These are phyloP conservation scores for Amphipyra tragopoginis DNA, from an alignment of 2,888 invertebrate genomes.

Conservation along the genomic window DNA sequence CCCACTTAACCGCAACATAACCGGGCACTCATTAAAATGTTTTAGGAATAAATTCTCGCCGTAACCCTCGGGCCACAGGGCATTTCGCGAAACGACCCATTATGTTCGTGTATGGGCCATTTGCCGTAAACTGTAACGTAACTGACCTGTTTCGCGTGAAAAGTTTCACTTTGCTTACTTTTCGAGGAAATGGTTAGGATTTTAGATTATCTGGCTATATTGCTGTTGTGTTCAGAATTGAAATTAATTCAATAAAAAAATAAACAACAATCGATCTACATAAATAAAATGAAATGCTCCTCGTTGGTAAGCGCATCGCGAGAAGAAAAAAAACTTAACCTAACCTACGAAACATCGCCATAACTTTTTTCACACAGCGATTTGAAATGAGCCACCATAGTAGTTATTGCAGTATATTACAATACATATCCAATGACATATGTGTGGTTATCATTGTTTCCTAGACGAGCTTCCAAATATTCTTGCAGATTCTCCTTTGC, in stretches of 20 bases:
- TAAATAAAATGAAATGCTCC: too few relatives aligned
- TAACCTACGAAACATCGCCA: too few relatives aligned
- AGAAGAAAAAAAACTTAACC: too few relatives aligned
- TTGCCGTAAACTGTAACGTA: conserved; percentile 43
- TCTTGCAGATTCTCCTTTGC: too few relatives aligned
- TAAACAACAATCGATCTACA: conserved; percentile 3
- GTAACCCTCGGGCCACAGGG: conserved; percentile 24
- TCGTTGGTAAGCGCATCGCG: too few relatives aligned
- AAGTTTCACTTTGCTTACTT: conserved; percentile 29
- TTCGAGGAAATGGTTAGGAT: conserved; percentile 17
- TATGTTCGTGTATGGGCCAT: conserved; percentile 38
- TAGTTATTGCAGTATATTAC: too few relatives aligned
- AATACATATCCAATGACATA: too few relatives aligned
- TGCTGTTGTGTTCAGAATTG: conserved; percentile 6
- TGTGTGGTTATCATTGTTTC: too few relatives aligned
- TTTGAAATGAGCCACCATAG: too few relatives aligned
- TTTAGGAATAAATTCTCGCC: conserved; percentile 43
- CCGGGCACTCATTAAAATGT: conserved; percentile 44
- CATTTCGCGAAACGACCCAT: conserved; percentile 45
- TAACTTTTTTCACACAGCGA: too few relatives aligned
- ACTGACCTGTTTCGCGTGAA: conserved; percentile 26
- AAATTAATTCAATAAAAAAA: conserved; percentile 10
- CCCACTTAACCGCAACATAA: conserved; percentile 33
- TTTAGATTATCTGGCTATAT: conserved; percentile 26
- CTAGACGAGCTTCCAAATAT: too few relatives aligned